Conservation (phyloP, 2,797 vertebrate species). For the Sebastes jordani region DNA sequence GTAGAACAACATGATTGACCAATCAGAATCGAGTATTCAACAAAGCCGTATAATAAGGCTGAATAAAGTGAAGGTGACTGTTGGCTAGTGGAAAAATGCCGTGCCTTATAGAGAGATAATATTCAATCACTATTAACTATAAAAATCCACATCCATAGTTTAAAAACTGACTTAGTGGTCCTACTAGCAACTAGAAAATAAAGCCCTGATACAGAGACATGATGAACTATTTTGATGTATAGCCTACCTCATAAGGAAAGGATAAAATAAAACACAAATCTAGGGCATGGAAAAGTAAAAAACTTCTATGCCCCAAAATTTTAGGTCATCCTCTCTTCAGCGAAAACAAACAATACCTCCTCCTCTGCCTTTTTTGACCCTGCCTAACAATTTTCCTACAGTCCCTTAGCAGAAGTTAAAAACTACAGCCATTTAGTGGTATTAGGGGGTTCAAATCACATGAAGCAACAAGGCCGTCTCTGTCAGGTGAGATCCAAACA, state of each 20-base stretch:
- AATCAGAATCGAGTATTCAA: too few relatives aligned
- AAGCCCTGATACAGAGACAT: not conserved
- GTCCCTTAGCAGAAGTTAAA: not conserved
- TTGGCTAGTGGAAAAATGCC: fast-evolving
- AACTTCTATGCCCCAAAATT: not conserved
- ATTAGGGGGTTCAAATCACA: slow-evolving; percentile 2
- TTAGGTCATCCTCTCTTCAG: not conserved
- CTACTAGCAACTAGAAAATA: not conserved
- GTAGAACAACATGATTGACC: fast-evolving
- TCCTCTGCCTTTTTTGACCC: not conserved
- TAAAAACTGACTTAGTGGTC: not conserved
- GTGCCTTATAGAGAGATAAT: not conserved
- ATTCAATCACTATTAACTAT: not conserved
- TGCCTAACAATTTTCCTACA: not conserved
- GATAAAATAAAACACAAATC: not conserved
- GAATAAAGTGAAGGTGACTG: not conserved
- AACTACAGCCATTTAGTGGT: not conserved
- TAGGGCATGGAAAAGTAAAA: not conserved
- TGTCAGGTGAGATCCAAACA: slow-evolving; percentile 40
- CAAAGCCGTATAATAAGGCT: too few relatives aligned
- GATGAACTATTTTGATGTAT: not conserved
- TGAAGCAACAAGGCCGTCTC: slow-evolving; percentile 6
- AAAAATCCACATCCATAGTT: not conserved
- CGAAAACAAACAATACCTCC: not conserved
- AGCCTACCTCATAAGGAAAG: not conserved